Conservation (phyloP, 23 tunicate genomes). For the Ciona savignyi region DNA sequence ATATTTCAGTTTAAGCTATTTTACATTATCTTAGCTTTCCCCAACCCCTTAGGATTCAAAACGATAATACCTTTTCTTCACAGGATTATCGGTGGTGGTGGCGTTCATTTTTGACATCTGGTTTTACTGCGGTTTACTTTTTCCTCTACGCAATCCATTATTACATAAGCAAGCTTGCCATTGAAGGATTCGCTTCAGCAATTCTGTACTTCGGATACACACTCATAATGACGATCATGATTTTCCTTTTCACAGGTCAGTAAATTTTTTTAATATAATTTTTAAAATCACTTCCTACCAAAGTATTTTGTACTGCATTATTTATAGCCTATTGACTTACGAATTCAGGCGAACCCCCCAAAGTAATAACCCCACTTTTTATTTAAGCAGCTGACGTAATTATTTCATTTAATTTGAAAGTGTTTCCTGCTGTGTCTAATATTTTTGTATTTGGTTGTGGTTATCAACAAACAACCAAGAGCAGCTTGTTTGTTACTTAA, state of each 20-base stretch:
- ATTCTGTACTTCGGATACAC: conserved; percentile 93
- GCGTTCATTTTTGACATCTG: conserved; percentile 93
- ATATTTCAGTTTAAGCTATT: no score
- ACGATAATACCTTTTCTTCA: no score
- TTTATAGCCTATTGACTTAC: no score
- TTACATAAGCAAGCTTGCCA: conserved; percentile 76
- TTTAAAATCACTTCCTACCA: background rate
- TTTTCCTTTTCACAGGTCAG: conserved; percentile 98
- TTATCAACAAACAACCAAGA: background rate
- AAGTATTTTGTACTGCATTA: no score
- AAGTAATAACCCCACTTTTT: no score
- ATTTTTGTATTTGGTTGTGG: background rate
- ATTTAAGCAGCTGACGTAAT: no score
- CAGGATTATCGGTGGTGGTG: conserved; percentile 99
- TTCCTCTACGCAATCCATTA: conserved; percentile 85
- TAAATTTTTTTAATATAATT: no score
- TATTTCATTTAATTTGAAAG: background rate
- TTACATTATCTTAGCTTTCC: no score
- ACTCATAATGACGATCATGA: conserved; percentile 74
- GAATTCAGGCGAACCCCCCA: no score
- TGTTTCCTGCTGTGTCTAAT: background rate
- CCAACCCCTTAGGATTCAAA: no score
- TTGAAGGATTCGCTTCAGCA: conserved; percentile 85
- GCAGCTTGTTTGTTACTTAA: no score
- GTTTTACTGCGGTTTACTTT: conserved; percentile 96